Evolutionary conservation across 2,797 vertebrate species (phyloP).

Genomic region (Heteromormyrus szaboi): DNA sequence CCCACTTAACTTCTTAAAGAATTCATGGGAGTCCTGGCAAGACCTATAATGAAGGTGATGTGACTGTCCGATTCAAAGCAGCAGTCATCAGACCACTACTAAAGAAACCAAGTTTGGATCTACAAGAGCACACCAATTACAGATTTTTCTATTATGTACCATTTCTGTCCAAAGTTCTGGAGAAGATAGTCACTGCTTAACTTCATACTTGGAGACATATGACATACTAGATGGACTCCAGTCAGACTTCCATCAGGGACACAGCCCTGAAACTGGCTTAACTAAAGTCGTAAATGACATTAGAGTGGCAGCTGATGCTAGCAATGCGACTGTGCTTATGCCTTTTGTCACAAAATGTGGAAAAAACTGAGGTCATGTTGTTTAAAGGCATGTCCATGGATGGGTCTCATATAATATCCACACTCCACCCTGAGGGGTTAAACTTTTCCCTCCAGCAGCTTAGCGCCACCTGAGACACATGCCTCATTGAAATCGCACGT

Average conservation of each 20-base stretch:
- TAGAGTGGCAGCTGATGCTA: not conserved
- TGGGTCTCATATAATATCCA: not conserved
- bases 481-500: not conserved
- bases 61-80: not conserved
- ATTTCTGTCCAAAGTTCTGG: not conserved
- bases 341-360: not conserved
- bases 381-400: not conserved
- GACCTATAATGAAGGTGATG: not conserved
- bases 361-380: not conserved
- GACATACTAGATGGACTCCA: not conserved
- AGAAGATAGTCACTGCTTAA: not conserved
- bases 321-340: not conserved
- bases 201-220: not conserved
- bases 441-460: not conserved
- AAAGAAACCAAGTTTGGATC: not conserved
- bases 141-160: not conserved
- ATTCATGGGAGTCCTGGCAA: not conserved
- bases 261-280: not conserved
- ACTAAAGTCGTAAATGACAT: not conserved
- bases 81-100: not conserved
- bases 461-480: not conserved
- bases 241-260: not conserved
- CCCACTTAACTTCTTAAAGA: not conserved
- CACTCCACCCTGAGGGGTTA: not conserved
- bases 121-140: not conserved